Percentiles rank a stretch among this genome's conserved stretches.
Evolutionary conservation across 2,888 invertebrate genomes (phyloP).

Genomic region (Linyphia triangularis): DNA sequence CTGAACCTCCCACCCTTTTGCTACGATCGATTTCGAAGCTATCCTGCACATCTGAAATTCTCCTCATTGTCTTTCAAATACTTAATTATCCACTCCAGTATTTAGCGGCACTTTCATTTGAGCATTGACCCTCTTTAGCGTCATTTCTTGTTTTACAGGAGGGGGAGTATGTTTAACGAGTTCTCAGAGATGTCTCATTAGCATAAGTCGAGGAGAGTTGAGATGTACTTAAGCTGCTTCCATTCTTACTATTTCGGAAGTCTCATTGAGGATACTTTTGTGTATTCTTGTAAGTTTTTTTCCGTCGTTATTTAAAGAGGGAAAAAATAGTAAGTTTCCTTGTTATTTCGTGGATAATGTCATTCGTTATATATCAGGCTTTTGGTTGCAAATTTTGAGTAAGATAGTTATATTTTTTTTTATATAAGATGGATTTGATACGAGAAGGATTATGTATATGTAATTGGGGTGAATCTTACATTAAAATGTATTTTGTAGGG

Average conservation of each 20-base stretch:
- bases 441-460: no score
- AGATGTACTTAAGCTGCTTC: neutral
- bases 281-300: neutral
- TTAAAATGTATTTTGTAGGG: no score
- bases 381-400: no score
- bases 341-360: neutral
- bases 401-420: no score
- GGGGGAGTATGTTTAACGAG: constrained; percentile 21
- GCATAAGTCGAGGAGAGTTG: neutral
- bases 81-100: constrained; percentile 24
- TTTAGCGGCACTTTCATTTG: constrained; percentile 9
- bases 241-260: neutral
- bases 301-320: neutral
- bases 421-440: no score
- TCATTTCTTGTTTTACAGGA: neutral
- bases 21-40: neutral
- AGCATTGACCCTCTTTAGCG: constrained; percentile 37
- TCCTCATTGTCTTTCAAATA: constrained; percentile 22
- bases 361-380: neutral
- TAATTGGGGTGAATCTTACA: no score
- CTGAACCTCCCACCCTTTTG: neutral
- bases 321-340: no score
- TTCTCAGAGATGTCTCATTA: neutral
- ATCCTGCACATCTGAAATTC: neutral
- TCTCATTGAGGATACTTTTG: neutral